Evolutionary conservation across 2,888 invertebrate genomes (phyloP), one percentile per base, ranked within the genome.

Genomic region (Icerya purchasi): DNA sequence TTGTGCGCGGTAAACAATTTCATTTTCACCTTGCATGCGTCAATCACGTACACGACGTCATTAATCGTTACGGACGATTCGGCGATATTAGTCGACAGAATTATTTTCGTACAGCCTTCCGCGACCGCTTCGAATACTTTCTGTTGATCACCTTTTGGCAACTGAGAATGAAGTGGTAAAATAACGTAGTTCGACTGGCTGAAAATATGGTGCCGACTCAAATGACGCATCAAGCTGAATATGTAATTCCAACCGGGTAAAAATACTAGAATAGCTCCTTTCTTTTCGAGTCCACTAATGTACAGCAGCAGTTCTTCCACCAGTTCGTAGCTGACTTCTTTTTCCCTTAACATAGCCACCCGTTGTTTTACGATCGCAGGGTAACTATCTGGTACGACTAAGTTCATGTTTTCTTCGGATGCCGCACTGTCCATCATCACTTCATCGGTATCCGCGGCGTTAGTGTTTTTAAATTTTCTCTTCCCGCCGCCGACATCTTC

Each of bases 31-130:
- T 96, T 94, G 75, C 97, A 94, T 53, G 88, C 87, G 71, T 98
- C 97, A 62, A 98, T 87, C 0, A 98, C 97, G 73, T 86, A 97
- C 1, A 97, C 94, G 1, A 98, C 92, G 69, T 98, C 98, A 72
- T 98, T 88, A 65, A 98, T 98, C 0, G 97, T 98, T 65, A 98
- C 89, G 3, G 93, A 93, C 0, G 96, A 92, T 74, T 98, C 98
- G 0, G 97, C 97, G 68, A 98, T 96, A 71, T 98, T 98, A 2
- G 98, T 98, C 0, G 96, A 86, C 19, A 98, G 73, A 67, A 98
- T 97, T 59, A 97, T 86, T 78, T 96, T 96, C 1, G 85, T 90
- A 3, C 92, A 81, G 3, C 84, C 83, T 0, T 78, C 74, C 0
- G 90, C 86, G 0, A 91, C 89, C 0, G 85, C 80, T 24, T 90